Base-by-base conservation (phyloP, 1,140 invertebrate species). In the Schlechtendalia chinensis region DNA sequence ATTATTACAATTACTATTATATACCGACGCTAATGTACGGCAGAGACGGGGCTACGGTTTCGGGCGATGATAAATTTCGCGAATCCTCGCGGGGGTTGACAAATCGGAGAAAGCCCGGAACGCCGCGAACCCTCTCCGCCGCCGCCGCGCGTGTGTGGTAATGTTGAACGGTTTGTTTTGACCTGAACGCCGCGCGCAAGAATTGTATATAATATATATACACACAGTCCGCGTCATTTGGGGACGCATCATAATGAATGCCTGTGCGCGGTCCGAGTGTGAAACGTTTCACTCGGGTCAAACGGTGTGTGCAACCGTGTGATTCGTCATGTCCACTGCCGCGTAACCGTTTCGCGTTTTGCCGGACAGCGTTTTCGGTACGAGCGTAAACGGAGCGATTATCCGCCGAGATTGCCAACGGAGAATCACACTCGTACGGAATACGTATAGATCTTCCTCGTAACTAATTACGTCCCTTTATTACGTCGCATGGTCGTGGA, bases 211-310 rank as follows among this genome's bases (percentile, higher is more conserved):
- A 39, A 39, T 39, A 39, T 4, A 4, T 39, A 39, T 8, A 8
- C 3, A 3, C 3, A 39, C 32, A 8, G 32, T 39, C 32, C 32
- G n/a, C n/a, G 32, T 39, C 32, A 39, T 39, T 39, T 8, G 8
- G 32, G 8, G 32, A 8, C 3, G 32, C 32, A 8, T 8, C 32
- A 8, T 39, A 39, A 39, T 39, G 8, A n/a, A n/a, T n/a, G n/a
- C n/a, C n/a, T n/a, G 3, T 39, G 8, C 32, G 32, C 32, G 32
- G 8, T 8, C 54, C 24, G 71, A 39, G 75, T 63, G 58, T 29
- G 47, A 72, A 79, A 79, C 47, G 58, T 27, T 58, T 79, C 75
- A n/a, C 58, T 14, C 58, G n/a, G 58, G 54, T 59, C 59, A 58
- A 75, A 58, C 19, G 11, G 45, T 59, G 10, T 8, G 14, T 59